Conservation (phyloP, 2,113 vertebrate genomes). For the Microtus ochrogaster region DNA sequence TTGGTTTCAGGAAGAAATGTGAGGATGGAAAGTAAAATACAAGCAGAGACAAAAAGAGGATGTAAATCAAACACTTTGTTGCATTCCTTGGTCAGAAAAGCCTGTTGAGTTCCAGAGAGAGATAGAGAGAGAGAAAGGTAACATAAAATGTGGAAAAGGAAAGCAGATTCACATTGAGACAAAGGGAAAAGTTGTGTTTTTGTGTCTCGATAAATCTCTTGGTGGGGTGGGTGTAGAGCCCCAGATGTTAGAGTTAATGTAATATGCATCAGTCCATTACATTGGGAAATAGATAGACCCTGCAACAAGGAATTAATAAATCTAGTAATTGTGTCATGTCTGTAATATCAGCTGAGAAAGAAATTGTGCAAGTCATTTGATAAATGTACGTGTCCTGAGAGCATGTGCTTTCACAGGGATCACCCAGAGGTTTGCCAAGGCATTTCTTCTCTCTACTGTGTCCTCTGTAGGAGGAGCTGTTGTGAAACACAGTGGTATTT, state of each 20-base stretch:
- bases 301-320: constrained; percentile 86
- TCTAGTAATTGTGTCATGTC: constrained; percentile 87
- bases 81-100: constrained; percentile 67
- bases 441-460: constrained; percentile 79
- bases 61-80: constrained; percentile 74
- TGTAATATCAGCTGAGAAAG: constrained; percentile 81
- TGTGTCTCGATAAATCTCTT: constrained; percentile 83
- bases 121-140: constrained; percentile 11
- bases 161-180: background rate
- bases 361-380: constrained; percentile 84
- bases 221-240: constrained; percentile 81
- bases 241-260: constrained; percentile 80
- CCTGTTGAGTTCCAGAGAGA: background rate
- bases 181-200: constrained; percentile 74
- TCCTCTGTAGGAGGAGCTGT: constrained; percentile 83
- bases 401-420: constrained; percentile 84
- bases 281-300: constrained; percentile 85
- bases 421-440: constrained; percentile 80
- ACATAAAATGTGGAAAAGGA: background rate
- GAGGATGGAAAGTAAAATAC: constrained; percentile 79
- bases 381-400: constrained; percentile 85
- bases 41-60: constrained; percentile 83
- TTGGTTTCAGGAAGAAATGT: constrained; percentile 71
- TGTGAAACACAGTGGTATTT: constrained; percentile 83
- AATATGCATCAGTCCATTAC: constrained; percentile 80